A percentile compares a stretch with the other conserved stretches of the same genome.
Conservation (phyloP, 2,797 vertebrate species). For the Chaunax sp. region DNA sequence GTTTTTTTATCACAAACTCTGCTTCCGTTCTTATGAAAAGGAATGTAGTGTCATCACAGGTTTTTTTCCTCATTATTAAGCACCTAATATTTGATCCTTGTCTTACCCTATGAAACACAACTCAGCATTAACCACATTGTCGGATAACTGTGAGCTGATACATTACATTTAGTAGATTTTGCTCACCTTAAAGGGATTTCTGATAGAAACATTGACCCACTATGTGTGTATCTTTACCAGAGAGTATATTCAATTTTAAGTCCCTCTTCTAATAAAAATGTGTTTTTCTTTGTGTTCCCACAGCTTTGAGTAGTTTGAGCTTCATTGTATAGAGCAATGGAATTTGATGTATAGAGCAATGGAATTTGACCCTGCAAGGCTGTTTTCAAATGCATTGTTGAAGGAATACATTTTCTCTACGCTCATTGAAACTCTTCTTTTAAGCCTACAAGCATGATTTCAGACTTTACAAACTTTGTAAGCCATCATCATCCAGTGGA, state of each 20-base stretch:
- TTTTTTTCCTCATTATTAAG: slow-evolving; percentile 7
- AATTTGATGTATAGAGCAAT: no score
- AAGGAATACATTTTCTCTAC: no score
- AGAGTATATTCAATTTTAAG: neutral
- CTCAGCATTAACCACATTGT: neutral
- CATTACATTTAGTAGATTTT: neutral
- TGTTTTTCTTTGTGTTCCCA: no score
- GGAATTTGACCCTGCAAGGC: no score
- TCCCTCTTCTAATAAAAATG: neutral
- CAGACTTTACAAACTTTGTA: no score
- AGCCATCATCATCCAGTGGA: no score
- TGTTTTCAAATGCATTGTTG: no score
- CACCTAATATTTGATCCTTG: slow-evolving; percentile 4
- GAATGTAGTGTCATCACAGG: slow-evolving; percentile 1
- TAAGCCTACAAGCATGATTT: no score
- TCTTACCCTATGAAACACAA: slow-evolving; percentile 13
- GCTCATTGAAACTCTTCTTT: no score
- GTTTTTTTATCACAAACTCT: slow-evolving; percentile 29
- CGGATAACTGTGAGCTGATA: neutral
- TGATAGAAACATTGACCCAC: neutral
- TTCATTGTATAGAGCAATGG: no score
- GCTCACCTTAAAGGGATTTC: neutral
- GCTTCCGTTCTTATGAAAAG: slow-evolving; percentile 35
- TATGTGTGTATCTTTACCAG: no score
- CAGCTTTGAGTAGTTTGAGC: no score